These are phyloP conservation scores for Strigops habroptila DNA, from an alignment of 2,113 vertebrate species.

Conservation along the genomic window DNA sequence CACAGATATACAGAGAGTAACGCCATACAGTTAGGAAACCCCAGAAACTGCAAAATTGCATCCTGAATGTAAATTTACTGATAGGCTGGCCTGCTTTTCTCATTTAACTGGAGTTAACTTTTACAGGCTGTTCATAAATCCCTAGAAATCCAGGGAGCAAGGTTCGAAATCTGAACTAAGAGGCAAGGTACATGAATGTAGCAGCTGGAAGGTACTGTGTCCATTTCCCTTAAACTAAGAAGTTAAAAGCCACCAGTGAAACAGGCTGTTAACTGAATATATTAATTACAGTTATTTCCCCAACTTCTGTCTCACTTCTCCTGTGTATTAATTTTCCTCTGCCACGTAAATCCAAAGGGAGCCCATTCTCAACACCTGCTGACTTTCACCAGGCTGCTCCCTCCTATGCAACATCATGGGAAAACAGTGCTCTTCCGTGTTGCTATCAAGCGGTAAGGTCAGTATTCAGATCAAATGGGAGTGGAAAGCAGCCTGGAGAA, in stretches of 20 bases:
- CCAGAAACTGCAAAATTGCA: not conserved
- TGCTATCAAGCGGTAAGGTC: not conserved
- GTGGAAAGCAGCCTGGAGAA: not conserved
- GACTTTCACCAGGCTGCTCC: not conserved
- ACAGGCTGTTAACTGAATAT: not conserved
- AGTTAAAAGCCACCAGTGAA: not conserved
- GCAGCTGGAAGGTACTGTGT: not conserved
- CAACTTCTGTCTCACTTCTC: not conserved
- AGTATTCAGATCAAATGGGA: not conserved
- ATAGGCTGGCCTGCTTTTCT: not conserved
- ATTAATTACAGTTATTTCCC: not conserved
- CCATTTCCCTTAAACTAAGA: not conserved
- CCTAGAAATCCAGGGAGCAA: not conserved
- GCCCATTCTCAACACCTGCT: not conserved
- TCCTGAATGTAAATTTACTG: not conserved
- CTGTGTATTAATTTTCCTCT: not conserved
- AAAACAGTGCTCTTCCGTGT: not conserved
- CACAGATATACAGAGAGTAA: not conserved
- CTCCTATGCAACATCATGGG: not conserved
- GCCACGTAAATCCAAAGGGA: not conserved
- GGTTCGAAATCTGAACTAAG: not conserved
- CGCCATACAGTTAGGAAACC: not conserved
- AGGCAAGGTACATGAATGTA: not conserved
- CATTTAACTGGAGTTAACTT: not conserved
- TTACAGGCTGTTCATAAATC: not conserved